A percentile compares a stretch with the other conserved stretches of the same genome.
Evolutionary conservation across 2,888 invertebrate species (phyloP).

Genomic region (Augochlorella aurata): DNA sequence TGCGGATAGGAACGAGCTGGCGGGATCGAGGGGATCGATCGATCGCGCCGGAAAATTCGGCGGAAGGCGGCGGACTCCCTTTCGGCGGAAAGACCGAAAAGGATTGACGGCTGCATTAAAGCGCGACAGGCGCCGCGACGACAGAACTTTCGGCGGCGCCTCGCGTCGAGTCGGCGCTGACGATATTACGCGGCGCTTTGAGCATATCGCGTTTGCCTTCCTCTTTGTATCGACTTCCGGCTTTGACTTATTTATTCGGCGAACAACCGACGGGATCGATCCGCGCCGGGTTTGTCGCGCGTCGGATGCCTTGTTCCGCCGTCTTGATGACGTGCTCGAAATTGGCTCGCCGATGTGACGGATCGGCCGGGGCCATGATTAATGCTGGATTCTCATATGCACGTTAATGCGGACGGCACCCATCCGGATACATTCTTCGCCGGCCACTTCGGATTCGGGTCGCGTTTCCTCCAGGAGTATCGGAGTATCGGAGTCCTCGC

Average conservation of each 20-base stretch:
- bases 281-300: conserved; percentile 25
- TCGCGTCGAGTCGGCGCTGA: background rate
- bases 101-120: conserved; percentile 67
- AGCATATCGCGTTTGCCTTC: conserved; percentile 53
- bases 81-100: conserved; percentile 8
- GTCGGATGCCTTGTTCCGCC: conserved; percentile 16
- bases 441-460: background rate
- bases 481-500: background rate
- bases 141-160: conserved; percentile 39
- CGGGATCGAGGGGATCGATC: conserved; percentile 6
- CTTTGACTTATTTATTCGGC: conserved; percentile 48
- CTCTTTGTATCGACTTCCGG: background rate
- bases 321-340: conserved; percentile 10
- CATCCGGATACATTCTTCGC: background rate
- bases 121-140: conserved; percentile 51
- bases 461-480: background rate
- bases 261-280: conserved; percentile 6
- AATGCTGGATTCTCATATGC: background rate
- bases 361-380: background rate
- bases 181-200: conserved; percentile 60
- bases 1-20: too few species aligned
- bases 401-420: background rate
- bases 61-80: conserved; percentile 7
- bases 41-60: background rate
- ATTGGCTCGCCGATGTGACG: conserved; percentile 23